A percentile compares a stretch with the other conserved stretches of the same genome.
These are phyloP conservation scores for Prosapia bicincta DNA, from an alignment of 2,888 invertebrate species.

Conservation along the genomic window DNA sequence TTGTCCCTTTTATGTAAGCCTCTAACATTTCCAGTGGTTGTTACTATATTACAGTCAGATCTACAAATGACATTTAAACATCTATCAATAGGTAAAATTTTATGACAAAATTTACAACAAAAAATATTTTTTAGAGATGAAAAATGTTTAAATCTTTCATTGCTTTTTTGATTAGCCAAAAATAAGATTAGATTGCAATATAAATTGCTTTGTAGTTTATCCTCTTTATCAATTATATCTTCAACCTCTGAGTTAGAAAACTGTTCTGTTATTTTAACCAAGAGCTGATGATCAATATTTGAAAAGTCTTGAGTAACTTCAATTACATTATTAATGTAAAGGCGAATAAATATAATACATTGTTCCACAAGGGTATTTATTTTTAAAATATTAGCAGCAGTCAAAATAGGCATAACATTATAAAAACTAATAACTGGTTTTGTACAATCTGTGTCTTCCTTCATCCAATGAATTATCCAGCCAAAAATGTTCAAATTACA, in stretches of 20 bases:
- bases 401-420: slow-evolving; percentile 2
- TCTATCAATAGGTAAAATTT: neutral
- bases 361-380: slow-evolving; percentile 5
- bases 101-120: slow-evolving; percentile 14
- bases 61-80: neutral
- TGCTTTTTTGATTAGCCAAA: slow-evolving; percentile 5
- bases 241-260: slow-evolving; percentile 10
- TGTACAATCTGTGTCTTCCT: slow-evolving; percentile 3
- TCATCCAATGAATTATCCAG: slow-evolving; percentile 16
- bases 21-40: neutral
- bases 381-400: slow-evolving; percentile 4
- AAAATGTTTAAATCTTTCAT: neutral
- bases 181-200: slow-evolving; percentile 8
- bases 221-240: neutral
- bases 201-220: slow-evolving; percentile 1
- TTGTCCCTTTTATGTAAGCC: neutral
- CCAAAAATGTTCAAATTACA: slow-evolving; percentile 9
- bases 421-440: slow-evolving; percentile 8
- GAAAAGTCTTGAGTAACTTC: slow-evolving; percentile 4
- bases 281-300: slow-evolving; percentile 2
- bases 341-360: slow-evolving; percentile 5
- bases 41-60: slow-evolving; percentile 3
- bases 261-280: neutral
- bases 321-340: neutral
- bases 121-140: slow-evolving; percentile 13